Evolutionary conservation across 2,888 invertebrate species (phyloP).

Genomic region (Neoitamus cyanurus): DNA sequence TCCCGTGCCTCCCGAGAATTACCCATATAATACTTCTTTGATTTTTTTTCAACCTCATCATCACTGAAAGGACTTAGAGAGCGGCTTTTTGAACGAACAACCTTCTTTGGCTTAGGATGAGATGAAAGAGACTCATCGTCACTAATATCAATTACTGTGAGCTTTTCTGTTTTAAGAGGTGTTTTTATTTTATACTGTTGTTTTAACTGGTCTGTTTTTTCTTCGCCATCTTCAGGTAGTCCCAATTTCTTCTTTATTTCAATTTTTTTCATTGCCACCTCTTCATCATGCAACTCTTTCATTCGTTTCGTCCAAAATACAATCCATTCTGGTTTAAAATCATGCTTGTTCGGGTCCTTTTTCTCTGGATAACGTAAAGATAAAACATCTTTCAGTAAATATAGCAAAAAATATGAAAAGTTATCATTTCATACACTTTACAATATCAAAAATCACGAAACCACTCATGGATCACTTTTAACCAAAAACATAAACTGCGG

Average conservation of each 20-base stretch:
- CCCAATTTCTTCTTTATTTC: conserved; percentile 75
- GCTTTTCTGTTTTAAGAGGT: conserved; percentile 17
- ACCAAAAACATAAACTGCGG: conserved; percentile 20
- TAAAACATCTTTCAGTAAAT: conserved; percentile 26
- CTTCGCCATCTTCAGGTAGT: conserved; percentile 67
- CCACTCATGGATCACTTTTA: conserved; percentile 15
- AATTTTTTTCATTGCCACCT: conserved; percentile 74
- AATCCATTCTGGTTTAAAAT: conserved; percentile 92
- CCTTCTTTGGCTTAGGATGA: not conserved
- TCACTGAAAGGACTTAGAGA: conserved; percentile 54
- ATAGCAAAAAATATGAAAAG: not conserved
- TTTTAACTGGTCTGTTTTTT: conserved; percentile 62
- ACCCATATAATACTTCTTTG: conserved; percentile 45
- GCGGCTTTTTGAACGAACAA: conserved; percentile 47
- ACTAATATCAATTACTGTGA: conserved; percentile 62
- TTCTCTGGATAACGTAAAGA: conserved; percentile 55
- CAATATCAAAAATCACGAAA: not conserved
- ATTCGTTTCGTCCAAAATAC: conserved; percentile 85
- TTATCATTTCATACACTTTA: not conserved
- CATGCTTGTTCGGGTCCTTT: conserved; percentile 79
- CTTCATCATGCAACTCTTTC: conserved; percentile 79
- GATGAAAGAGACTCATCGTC: conserved; percentile 57
- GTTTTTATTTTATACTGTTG: conserved; percentile 63
- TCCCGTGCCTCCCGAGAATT: conserved; percentile 41
- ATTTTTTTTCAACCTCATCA: conserved; percentile 49